Evolutionary conservation across 2,888 invertebrate species (phyloP).

Genomic region (Dorcus hopei): DNA sequence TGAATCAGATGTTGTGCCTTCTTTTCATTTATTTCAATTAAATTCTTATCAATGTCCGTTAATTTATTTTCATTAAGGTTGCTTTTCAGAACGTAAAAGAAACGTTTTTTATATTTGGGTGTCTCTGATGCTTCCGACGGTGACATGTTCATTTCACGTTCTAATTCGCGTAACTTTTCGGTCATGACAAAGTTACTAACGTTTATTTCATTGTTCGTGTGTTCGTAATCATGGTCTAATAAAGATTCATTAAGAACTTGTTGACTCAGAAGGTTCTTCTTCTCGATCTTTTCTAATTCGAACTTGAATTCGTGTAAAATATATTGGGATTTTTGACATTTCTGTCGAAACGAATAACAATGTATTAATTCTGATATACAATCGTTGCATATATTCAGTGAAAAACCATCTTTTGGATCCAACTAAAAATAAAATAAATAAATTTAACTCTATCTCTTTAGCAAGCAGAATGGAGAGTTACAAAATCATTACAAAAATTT

Average conservation of each 20-base stretch:
- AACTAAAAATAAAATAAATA: conserved; percentile 2
- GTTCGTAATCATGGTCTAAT: conserved; percentile 12
- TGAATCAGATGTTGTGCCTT: conserved; percentile 3
- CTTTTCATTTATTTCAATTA: conserved; percentile 8
- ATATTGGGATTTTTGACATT: conserved; percentile 4
- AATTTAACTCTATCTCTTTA: too few species aligned
- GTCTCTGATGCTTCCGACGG: background rate
- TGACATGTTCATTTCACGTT: background rate
- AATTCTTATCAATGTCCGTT: background rate
- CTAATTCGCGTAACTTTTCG: background rate
- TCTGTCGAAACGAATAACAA: conserved; percentile 3
- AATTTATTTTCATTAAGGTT: background rate
- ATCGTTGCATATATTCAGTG: conserved; percentile 8
- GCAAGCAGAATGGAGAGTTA: too few species aligned
- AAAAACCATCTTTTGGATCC: conserved; percentile 1
- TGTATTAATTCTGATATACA: conserved; percentile 10
- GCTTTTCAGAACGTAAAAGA: conserved; percentile 5
- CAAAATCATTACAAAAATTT: too few species aligned
- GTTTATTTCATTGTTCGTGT: conserved; percentile 2
- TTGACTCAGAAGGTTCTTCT: background rate
- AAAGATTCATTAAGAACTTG: background rate
- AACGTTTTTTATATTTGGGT: background rate
- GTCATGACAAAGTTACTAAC: background rate
- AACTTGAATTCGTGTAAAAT: conserved; percentile 2
- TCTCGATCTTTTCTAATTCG: conserved; percentile 4